These are phyloP conservation scores for Pelochelys cantorii DNA, from an alignment of 2,797 vertebrate species.

Conservation along the genomic window DNA sequence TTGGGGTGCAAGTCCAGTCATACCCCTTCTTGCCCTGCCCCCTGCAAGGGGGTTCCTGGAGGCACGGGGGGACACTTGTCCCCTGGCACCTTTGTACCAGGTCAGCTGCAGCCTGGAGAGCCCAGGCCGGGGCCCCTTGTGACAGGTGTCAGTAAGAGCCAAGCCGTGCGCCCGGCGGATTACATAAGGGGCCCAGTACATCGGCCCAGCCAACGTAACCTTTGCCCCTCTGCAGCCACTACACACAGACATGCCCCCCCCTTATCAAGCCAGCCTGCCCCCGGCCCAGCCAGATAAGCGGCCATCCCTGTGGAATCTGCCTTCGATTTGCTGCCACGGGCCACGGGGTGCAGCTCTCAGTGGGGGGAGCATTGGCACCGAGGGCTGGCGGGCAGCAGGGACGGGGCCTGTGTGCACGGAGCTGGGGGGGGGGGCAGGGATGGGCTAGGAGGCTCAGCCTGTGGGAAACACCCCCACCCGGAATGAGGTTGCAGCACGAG, in stretches of 20 bases:
- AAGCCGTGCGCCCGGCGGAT: rapidly evolving
- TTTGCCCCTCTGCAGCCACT: conserved; percentile 56
- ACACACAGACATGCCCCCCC: neutral
- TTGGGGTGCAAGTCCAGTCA: no score
- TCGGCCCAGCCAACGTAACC: neutral
- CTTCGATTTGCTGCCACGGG: neutral
- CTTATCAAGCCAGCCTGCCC: neutral
- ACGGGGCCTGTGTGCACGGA: neutral
- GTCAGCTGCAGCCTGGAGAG: neutral
- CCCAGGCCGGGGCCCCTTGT: neutral
- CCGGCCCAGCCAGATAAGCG: neutral
- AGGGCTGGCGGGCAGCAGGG: no score
- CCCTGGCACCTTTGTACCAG: neutral
- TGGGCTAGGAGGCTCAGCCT: rapidly evolving
- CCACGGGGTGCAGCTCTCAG: neutral
- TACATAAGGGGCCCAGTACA: neutral
- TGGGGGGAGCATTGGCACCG: no score
- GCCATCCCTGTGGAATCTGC: neutral
- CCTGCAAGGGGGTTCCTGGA: no score
- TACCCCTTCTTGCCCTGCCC: no score
- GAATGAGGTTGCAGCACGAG: neutral
- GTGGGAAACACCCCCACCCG: neutral
- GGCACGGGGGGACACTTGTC: no score
- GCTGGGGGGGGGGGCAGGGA: neutral
- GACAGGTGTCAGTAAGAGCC: neutral